phyloP scores from a whole-genome alignment of 2,113 vertebrate species.

The Columba janthina region DNA sequence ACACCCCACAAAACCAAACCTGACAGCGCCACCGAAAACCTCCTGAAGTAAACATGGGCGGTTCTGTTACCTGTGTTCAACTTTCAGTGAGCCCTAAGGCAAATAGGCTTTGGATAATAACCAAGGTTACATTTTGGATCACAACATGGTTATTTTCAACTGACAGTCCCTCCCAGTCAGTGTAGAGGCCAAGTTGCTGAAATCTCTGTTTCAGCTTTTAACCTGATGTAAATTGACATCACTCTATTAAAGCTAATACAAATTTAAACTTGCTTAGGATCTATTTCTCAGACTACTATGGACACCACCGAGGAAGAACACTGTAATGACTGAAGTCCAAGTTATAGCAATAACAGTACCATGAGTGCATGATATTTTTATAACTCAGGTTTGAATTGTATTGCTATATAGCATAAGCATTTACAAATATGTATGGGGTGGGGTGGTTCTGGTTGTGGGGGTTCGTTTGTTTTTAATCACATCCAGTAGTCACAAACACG shows the following conservation, averaged over 20 bases:
- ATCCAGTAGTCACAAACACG: background rate
- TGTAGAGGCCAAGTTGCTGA: background rate
- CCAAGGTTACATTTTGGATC: background rate
- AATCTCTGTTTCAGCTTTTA: background rate
- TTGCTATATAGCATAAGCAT: background rate
- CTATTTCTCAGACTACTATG: background rate
- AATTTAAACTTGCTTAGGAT: background rate
- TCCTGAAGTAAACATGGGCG: accelerated
- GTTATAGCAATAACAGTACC: background rate
- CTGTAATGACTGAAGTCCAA: background rate
- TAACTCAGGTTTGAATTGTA: conserved; percentile 15
- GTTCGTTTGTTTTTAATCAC: background rate
- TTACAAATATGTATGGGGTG: background rate
- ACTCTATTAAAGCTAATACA: background rate
- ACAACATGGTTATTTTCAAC: background rate
- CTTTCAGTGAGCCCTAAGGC: background rate
- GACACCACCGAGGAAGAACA: conserved; percentile 33
- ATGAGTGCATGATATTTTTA: background rate
- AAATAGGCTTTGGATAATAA: background rate
- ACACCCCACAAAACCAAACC: no score
- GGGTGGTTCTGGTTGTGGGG: background rate
- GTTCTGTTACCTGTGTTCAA: background rate
- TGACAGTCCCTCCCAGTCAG: background rate
- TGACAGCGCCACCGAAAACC: background rate
- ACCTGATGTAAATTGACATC: background rate